Conservation (phyloP, 2,888 invertebrate genomes). For the Microctonus brassicae region DNA sequence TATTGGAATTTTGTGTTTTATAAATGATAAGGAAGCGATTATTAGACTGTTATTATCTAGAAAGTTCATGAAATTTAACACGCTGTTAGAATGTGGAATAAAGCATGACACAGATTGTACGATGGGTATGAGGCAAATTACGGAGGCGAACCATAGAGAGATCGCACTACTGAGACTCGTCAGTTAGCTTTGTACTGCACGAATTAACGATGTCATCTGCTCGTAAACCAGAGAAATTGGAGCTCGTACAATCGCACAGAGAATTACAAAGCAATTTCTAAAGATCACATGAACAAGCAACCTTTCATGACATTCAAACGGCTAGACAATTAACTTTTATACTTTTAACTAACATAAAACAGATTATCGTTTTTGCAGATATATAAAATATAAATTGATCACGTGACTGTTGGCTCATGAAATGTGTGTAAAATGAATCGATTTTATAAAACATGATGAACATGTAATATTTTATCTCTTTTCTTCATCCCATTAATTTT, state of each 20-base stretch:
- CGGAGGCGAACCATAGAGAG: conserved; percentile 11
- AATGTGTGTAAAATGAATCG: not conserved
- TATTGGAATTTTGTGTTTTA: not conserved
- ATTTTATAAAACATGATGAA: not conserved
- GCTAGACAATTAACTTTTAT: conserved; percentile 25
- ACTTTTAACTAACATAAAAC: not conserved
- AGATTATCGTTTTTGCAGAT: not conserved
- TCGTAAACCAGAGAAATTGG: conserved; percentile 24
- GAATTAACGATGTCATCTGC: conserved; percentile 25
- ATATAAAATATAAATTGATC: not conserved
- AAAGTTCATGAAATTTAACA: not conserved
- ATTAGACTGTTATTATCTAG: not conserved
- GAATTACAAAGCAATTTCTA: conserved; percentile 10
- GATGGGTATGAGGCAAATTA: conserved; percentile 8
- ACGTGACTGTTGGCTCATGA: not conserved
- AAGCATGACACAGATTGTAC: conserved; percentile 1
- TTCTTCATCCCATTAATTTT: not conserved
- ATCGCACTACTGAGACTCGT: conserved; percentile 14
- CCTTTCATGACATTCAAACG: conserved; percentile 19
- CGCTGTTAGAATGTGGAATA: not conserved
- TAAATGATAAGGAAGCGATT: not conserved
- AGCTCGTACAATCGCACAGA: conserved; percentile 2
- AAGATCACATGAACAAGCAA: not conserved
- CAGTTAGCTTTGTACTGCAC: conserved; percentile 16
- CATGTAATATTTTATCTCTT: not conserved